Evolutionary conservation across 2,113 vertebrate genomes (phyloP).

Genomic region (Neopipo cinnamomea): DNA sequence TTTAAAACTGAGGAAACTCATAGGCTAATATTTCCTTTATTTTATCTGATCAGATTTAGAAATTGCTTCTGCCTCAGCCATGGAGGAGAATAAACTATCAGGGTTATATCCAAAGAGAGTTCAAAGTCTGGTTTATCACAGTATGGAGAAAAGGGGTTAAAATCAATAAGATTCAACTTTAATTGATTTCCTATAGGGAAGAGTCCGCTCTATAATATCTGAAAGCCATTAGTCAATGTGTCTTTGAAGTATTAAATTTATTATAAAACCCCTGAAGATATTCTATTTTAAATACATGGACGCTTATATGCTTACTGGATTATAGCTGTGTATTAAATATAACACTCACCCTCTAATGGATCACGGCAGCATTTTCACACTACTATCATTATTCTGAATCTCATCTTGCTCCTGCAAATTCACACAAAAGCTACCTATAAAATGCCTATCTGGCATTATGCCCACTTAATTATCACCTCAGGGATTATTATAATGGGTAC

Average conservation of each 20-base stretch:
- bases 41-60: slow-evolving; percentile 39
- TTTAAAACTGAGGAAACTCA: slow-evolving; percentile 2
- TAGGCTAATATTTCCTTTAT: slow-evolving; percentile 30
- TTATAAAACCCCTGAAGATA: slow-evolving; percentile 43
- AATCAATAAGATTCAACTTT: slow-evolving; percentile 57
- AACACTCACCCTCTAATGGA: slow-evolving; percentile 12
- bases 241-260: slow-evolving; percentile 60
- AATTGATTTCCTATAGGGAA: slow-evolving; percentile 68
- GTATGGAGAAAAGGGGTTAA: slow-evolving; percentile 17
- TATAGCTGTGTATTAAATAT: slow-evolving; percentile 4
- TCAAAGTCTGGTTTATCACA: slow-evolving; percentile 13
- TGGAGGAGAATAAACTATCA: not conserved
- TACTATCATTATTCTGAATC: slow-evolving; percentile 14
- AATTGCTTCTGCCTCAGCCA: not conserved
- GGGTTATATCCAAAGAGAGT: not conserved
- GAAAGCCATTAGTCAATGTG: slow-evolving; percentile 59
- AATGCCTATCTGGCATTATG: not conserved
- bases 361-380: slow-evolving; percentile 28
- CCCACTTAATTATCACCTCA: slow-evolving; percentile 36
- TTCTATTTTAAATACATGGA: slow-evolving; percentile 36
- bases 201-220: slow-evolving; percentile 13
- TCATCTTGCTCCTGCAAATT: not conserved
- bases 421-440: not conserved
- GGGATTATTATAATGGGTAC: slow-evolving; percentile 6
- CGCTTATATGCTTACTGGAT: slow-evolving; percentile 48